These are phyloP conservation scores for Penaeus monodon DNA, from an alignment of 2,888 invertebrate genomes.

Conservation along the genomic window DNA sequence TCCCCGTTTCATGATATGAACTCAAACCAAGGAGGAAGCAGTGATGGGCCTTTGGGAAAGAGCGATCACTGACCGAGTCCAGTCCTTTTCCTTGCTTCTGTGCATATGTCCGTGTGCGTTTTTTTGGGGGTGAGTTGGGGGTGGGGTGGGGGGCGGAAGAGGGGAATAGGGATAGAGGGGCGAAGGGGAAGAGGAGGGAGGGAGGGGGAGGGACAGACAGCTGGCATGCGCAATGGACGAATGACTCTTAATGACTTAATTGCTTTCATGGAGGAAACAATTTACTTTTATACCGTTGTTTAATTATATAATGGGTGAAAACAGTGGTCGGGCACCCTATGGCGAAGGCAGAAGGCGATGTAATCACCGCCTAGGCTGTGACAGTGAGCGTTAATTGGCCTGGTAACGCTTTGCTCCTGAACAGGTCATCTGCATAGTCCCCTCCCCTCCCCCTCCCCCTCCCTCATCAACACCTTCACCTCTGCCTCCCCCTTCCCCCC, in stretches of 20 bases:
- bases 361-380: conserved; percentile 19
- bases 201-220: background rate
- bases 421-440: conserved; percentile 36
- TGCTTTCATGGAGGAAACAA: conserved; percentile 33
- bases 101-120: too few species aligned
- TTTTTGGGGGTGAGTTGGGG: too few species aligned
- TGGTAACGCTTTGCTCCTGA: conserved; percentile 1
- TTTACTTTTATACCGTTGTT: conserved; percentile 45
- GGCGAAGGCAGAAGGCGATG: background rate
- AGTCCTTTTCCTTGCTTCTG: too few species aligned
- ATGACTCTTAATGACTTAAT: conserved; percentile 44
- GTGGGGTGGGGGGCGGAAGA: too few species aligned
- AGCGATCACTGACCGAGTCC: too few species aligned
- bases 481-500: background rate
- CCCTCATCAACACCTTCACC: background rate
- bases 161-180: background rate
- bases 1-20: too few species aligned
- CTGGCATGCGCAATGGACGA: background rate
- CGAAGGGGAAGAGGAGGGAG: background rate
- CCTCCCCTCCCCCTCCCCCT: background rate
- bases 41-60: too few species aligned
- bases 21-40: too few species aligned
- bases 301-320: conserved; percentile 47
- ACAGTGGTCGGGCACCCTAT: conserved; percentile 22
- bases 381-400: conserved; percentile 40